A percentile compares a stretch with the other conserved stretches of the same genome.
Conservation (phyloP, 2,113 vertebrate genomes). For the Prinia subflava region DNA sequence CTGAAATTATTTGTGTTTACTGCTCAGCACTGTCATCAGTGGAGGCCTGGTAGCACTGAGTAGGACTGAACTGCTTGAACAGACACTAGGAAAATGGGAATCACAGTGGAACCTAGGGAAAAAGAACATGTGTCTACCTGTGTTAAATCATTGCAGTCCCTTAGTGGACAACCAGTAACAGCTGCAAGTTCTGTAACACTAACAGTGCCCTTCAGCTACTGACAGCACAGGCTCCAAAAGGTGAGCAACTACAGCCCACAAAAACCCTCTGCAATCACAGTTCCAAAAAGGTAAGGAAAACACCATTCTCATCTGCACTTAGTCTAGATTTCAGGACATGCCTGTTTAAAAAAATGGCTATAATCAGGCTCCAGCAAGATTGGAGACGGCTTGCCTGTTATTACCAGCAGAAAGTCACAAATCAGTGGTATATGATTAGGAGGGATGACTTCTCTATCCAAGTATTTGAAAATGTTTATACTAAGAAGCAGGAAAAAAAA, state of each 20-base stretch:
- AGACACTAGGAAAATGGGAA: neutral
- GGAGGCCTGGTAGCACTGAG: neutral
- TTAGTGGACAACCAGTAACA: neutral
- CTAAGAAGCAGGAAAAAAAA: neutral
- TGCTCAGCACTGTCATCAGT: neutral
- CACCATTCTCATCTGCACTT: neutral
- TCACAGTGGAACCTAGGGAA: neutral
- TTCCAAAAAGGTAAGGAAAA: neutral
- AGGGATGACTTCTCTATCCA: neutral
- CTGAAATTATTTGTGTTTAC: neutral
- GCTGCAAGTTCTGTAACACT: fast-evolving
- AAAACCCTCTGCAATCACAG: neutral
- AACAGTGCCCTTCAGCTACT: neutral
- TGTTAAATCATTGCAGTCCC: neutral
- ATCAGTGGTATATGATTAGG: fast-evolving
- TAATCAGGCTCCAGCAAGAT: neutral
- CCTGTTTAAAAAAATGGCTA: fast-evolving
- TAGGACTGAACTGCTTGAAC: neutral
- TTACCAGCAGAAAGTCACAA: neutral
- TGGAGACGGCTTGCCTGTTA: neutral
- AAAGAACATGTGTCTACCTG: fast-evolving
- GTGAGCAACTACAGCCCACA: neutral
- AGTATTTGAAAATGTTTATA: neutral
- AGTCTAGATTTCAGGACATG: neutral
- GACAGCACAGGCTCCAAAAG: neutral